Base-by-base conservation (phyloP, 2,888 invertebrate genomes). In the Acrobasis suavella region DNA sequence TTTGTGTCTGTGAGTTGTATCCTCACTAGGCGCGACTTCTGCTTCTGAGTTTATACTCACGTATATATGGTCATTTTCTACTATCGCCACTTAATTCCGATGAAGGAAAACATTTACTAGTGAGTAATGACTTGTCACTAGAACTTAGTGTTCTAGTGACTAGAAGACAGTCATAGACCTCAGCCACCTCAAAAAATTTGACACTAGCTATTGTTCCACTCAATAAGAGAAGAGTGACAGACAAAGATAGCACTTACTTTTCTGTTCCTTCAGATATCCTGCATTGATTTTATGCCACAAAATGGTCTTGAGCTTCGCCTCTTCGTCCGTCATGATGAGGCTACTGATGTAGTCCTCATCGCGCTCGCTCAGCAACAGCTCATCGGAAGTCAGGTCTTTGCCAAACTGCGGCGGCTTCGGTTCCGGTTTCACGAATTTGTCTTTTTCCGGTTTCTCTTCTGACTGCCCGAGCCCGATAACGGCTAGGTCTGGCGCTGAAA, bases 291-390 rank as follows among this genome's bases (percentile, higher is more conserved):
- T 94, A 77, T 96, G 96, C 99, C 99, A 99, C 76, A 98, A 87
- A 62, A 93, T 93, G 14, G 96, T 95, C 86, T 99, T 99, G 63
- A 95, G 94, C 59, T 94, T 87, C 0, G 96, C 95, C 85, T 99
- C 99, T 60, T 95, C 94, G 51, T 96, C 96, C 1, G 68, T 77
- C 90, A 91, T 90, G 66, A 99, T 96, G 75, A 98, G 96, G 14
- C 95, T 95, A 78, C 97, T 96, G 56, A 99, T 93, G 91, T 99
- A 99, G 7, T 95, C 96, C 76, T 99, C 99, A 76, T 99, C 97
- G 58, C 98, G 94, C 50, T 94, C 95, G 51, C 95, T 95, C 50
- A 97, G 89, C 69, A 95, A 93, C 15, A 97, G 85, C 69, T 96
- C 96, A 0, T 88, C 87, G 0, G 80, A 76, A 14, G 69, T 68